Percentiles rank a stretch among this genome's conserved stretches.
Evolutionary conservation across 23 tunicate species (phyloP).

Genomic region (Trididemnum nubilum): DNA sequence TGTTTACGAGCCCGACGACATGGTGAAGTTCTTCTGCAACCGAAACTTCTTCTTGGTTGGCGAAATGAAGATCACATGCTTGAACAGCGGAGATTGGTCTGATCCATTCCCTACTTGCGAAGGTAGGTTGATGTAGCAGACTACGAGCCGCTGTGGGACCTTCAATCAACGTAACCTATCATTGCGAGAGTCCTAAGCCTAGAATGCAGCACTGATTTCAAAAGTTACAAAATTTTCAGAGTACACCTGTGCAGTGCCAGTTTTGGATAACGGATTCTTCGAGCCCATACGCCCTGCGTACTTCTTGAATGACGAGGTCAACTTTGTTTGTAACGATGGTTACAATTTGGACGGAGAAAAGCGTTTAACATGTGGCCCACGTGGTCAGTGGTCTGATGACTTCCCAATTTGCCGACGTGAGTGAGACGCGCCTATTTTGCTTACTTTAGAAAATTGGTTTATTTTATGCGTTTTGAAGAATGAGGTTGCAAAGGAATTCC

Average conservation of each 20-base stretch:
- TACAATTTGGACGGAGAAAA: conserved; percentile 3
- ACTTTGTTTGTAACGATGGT: neutral
- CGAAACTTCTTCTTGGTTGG: neutral
- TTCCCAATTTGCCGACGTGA: conserved; percentile 15
- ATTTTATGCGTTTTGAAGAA: too few species aligned
- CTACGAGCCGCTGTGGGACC: neutral
- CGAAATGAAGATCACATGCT: neutral
- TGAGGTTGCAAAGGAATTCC: too few species aligned
- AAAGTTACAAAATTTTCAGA: too few species aligned
- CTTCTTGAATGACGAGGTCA: neutral
- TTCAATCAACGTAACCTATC: neutral
- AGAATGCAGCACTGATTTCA: neutral
- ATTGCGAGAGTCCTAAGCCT: neutral
- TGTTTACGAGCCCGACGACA: neutral
- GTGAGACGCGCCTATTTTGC: too few species aligned
- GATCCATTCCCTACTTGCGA: neutral
- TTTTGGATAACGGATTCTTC: neutral
- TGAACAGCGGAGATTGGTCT: neutral
- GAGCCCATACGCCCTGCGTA: neutral
- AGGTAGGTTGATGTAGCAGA: neutral
- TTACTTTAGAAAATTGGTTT: neutral
- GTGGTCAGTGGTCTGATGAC: conserved; percentile 5
- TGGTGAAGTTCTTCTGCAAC: neutral
- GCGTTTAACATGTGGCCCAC: neutral
- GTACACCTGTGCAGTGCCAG: neutral